Percentiles rank a stretch among this genome's conserved stretches.
Evolutionary conservation across 2,797 vertebrate genomes (phyloP).

Genomic region (Rhynchonycteris naso): DNA sequence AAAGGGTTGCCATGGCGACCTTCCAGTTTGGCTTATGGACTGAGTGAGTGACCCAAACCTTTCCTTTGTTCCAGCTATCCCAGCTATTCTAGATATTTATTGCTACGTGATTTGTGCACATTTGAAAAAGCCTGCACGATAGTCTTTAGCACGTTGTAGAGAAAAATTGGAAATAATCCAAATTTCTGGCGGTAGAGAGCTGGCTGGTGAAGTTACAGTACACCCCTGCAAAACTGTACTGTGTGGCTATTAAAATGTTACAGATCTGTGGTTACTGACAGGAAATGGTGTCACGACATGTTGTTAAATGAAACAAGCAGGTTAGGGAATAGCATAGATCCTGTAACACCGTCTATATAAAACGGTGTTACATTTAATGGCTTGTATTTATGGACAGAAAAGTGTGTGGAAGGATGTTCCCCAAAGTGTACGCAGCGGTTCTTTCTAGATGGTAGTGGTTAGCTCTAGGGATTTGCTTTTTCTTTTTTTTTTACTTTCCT

Average conservation of each 20-base stretch:
- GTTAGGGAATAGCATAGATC: slow-evolving; percentile 21
- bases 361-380: background rate
- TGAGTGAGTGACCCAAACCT: background rate
- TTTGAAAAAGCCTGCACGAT: background rate
- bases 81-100: slow-evolving; percentile 56
- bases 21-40: slow-evolving; percentile 4
- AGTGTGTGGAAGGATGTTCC: background rate
- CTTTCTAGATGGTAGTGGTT: background rate
- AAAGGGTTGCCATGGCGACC: slow-evolving; percentile 65
- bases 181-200: background rate
- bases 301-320: slow-evolving; percentile 19
- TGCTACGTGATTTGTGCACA: background rate
- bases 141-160: background rate
- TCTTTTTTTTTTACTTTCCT: background rate
- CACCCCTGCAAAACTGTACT: background rate
- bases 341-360: background rate
- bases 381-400: slow-evolving; percentile 23
- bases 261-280: slow-evolving; percentile 23
- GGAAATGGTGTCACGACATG: slow-evolving; percentile 18
- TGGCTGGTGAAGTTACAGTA: background rate
- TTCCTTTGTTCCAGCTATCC: background rate
- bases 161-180: background rate
- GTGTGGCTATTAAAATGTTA: background rate
- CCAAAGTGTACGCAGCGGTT: background rate
- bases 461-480: background rate